Evolutionary conservation across 2,797 vertebrate genomes (phyloP), one percentile per base, ranked within the genome.

Genomic region (Microctenopoma steveboyesi): DNA sequence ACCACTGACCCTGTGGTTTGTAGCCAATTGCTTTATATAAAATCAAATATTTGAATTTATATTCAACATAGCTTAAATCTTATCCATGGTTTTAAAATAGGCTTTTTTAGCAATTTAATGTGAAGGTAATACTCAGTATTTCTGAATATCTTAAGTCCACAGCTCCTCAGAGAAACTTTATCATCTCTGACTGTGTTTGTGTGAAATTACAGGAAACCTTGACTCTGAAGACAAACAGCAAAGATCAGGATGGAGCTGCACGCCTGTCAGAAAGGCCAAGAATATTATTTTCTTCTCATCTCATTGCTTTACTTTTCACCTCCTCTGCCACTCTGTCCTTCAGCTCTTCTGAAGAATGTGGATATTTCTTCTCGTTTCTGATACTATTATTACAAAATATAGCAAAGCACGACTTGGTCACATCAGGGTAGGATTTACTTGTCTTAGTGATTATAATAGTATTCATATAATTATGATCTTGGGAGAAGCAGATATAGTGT

Each of bases 121-220:
- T 16, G 54, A 50, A 43, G 11, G 22, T 57, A 15, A 58, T 49
- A 4, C 18, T 35, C 13, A 22, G 22, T 22, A 60, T 55, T 12
- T 50, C 11, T 40, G 14, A 33, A n/a, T 2, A 43, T 33, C 37
- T 79, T 2, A 73, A 61, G 25, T 59, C 12, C 27, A 46, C 6
- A 7, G 25, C 33, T 35, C 11, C 28, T 71, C 40, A 18, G 50
- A 46, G 49, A 28, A 57, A 14, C 27, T 70, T 2, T 15, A 6
- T 14, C 25, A 12, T 45, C 18, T 66, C 50, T 30, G n/a, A 13
- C 10, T 42, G 40, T 61, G 12, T 50, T 51, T 72, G 28, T 40
- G 28, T 46, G 42, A 72, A 77, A 73, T 70, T 47, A 76, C 49
- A 58, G 43, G 30, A 71, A 50, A 46, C 50, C 46, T 46, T 74